Evolutionary conservation across 2,888 invertebrate genomes (phyloP).

Genomic region (Leptinotarsa juncta): DNA sequence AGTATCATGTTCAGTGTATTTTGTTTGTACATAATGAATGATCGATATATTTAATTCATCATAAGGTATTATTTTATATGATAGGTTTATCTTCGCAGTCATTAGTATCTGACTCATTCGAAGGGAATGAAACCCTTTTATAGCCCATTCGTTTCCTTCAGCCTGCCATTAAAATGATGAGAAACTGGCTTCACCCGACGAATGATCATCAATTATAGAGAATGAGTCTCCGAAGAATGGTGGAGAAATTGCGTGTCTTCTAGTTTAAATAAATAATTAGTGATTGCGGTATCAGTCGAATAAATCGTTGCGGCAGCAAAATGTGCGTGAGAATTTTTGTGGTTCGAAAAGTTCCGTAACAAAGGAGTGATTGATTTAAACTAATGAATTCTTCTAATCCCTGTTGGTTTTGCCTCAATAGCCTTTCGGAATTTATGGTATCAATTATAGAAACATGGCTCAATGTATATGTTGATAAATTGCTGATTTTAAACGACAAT

Average conservation of each 20-base stretch:
- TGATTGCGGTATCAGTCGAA: conserved; percentile 23
- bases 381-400: conserved; percentile 26
- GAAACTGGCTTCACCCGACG: conserved; percentile 2
- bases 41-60: background rate
- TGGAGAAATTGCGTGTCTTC: conserved; percentile 23
- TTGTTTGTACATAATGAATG: no score
- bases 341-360: conserved; percentile 12
- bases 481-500: background rate
- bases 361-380: conserved; percentile 22
- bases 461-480: conserved; percentile 15
- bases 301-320: conserved; percentile 22
- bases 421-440: conserved; percentile 10
- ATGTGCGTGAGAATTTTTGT: conserved; percentile 25
- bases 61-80: background rate
- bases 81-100: background rate
- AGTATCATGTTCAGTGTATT: no score
- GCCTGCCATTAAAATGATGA: conserved; percentile 5
- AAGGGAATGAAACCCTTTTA: no score
- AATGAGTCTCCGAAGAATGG: conserved; percentile 16
- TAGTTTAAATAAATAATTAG: conserved; percentile 19
- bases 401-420: conserved; percentile 20
- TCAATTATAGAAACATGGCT: conserved; percentile 12
- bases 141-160: background rate
- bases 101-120: background rate
- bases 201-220: conserved; percentile 17